Base-by-base conservation (phyloP, 2,888 invertebrate genomes). In the Serrognathus titanus region DNA sequence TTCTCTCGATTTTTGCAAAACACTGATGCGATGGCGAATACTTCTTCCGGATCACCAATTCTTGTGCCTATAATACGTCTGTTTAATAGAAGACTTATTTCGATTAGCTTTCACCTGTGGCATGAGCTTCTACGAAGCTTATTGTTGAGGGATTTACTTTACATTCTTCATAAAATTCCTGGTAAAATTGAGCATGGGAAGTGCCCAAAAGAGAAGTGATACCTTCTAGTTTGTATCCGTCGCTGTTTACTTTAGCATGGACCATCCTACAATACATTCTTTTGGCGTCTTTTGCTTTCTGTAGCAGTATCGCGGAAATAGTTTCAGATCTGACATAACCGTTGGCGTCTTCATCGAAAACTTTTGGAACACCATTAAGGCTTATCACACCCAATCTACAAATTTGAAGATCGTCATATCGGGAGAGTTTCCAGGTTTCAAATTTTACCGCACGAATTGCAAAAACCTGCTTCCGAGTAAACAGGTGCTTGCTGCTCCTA, bases 41-140 rank as follows among this genome's bases (percentile, higher is more conserved):
- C 80, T 77, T 97, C 97, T 73, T 95, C 94, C 0, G 96, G 95
- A 78, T 97, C 97, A 12, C 97, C 95, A 2, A 91, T 89, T 61
- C 79, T 81, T 0, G 90, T 91, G 59, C 87, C 87, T 76, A 51
- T 77, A 58, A 24, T 3, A 69, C 49, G 65, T 24, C 2, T 2
- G 16, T 16, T 16, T 16, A 16, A 24, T 24, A 5, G 4, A 6
- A 24, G 75, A 1, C 80, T 78, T 2, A 16, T 24, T 24, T 6
- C 6, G 4, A 24, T 2, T 24, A 24, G 2, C 24, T 24, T 37
- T 16, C 49, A 53, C 57, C 54, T 8, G 47, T 55, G 9, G 49
- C 49, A 39, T 54, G 96, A 51, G 94, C 92, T 74, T 96, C 96
- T 2, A 96, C 83, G 72, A 87, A 96, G 63, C 86, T 85, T 51